Base-by-base conservation (phyloP, 2,797 vertebrate species). In the Pampus argenteus region DNA sequence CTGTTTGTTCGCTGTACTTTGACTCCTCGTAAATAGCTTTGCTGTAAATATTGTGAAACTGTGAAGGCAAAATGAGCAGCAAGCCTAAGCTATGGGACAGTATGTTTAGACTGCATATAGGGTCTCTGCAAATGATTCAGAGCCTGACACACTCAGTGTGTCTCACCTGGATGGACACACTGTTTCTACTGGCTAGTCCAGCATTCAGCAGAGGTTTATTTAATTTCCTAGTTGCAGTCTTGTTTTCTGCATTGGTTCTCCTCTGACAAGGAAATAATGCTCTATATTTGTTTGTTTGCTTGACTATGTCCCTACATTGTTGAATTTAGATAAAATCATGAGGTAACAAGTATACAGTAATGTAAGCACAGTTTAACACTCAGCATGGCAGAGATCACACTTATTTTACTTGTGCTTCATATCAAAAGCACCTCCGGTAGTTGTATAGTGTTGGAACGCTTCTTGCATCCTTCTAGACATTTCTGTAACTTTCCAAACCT, bases 141-240 rank as follows among this genome's bases (percentile, higher is more conserved):
- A 84, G 85, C 25, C 71, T 78, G 71, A 87, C 85, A 71, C 70
- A 75, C 54, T 65, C 9, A 6, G 59, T 54, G 60, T 81, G 74
- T 85, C 76, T 80, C 79, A 77, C 63, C 78, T 86, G 81, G 75
- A 86, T 82, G 78, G 78, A 83, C 79, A 81, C 68, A 51, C 58
- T 79, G 76, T 84, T 87, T 89, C 83, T 88, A 83, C 79, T 68
- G 70, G 66, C 84, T 80, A 83, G 78, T 49, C 59, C 66, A 75
- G 73, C 74, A 82, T 86, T 89, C 83, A 86, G 77, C 68, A 20
- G 83, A 78, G 85, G 72, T 82, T 87, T 86, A 80, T 84, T 84
- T 79, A 57, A 67, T 84, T 78, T 86, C 61, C 9, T 52, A 22
- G 75, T 60, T 68, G 75, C 66, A 76, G 70, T 71, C 68, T 75